These are phyloP conservation scores for Apoda limacodes DNA, from an alignment of 2,888 invertebrate genomes.

Conservation along the genomic window DNA sequence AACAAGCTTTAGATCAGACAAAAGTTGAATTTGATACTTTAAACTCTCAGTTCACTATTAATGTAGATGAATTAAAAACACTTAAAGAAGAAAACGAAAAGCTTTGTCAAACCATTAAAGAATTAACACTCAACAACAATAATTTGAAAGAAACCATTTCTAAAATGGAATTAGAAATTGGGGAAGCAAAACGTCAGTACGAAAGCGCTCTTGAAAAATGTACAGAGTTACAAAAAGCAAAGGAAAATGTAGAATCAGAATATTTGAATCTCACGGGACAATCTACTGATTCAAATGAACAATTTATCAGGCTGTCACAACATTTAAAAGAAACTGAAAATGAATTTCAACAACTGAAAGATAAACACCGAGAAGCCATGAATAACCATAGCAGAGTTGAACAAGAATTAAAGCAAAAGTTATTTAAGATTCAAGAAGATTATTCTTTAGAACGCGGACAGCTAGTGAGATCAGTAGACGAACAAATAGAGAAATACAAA, in stretches of 20 bases:
- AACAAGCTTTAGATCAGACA: conserved; percentile 52
- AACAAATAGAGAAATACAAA: conserved; percentile 44
- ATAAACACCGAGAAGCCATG: conserved; percentile 51
- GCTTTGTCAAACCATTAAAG: conserved; percentile 47
- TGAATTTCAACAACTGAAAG: conserved; percentile 62
- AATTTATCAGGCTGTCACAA: conserved; percentile 66
- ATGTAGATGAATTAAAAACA: conserved; percentile 48
- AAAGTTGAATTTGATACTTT: conserved; percentile 57
- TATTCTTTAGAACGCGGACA: conserved; percentile 46
- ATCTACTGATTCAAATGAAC: conserved; percentile 70
- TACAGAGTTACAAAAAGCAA: conserved; percentile 64
- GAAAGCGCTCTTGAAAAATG: conserved; percentile 68
- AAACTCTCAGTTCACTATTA: conserved; percentile 54
- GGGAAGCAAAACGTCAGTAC: conserved; percentile 70
- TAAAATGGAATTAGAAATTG: conserved; percentile 62
- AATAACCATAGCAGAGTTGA: conserved; percentile 53
- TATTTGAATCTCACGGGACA: conserved; percentile 70
- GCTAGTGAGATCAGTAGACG: conserved; percentile 41
- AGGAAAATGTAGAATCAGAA: conserved; percentile 70
- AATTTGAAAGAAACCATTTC: conserved; percentile 51
- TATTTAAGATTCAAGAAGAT: conserved; percentile 56
- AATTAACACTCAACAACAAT: conserved; percentile 44
- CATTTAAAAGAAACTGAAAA: conserved; percentile 70
- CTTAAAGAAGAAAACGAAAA: conserved; percentile 55
- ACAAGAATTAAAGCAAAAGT: conserved; percentile 59